These are phyloP conservation scores for Cataglyphis rosenhaueri DNA, from an alignment of 2,888 invertebrate species.

Conservation along the genomic window DNA sequence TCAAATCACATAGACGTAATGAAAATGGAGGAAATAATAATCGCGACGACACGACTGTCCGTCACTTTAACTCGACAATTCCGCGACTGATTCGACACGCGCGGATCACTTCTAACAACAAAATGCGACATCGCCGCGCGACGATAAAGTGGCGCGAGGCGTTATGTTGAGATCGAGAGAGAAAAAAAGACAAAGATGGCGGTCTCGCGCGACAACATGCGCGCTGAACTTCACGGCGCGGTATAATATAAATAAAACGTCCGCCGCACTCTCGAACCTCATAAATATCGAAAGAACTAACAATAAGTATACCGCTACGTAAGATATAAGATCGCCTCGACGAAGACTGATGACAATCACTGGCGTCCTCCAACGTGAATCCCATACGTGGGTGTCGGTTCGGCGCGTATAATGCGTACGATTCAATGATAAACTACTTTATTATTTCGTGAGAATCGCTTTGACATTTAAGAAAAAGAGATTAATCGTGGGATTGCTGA, in stretches of 20 bases:
- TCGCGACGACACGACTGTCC: neutral
- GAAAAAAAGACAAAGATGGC: conserved; percentile 35
- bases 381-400: neutral
- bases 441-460: neutral
- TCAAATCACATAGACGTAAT: neutral
- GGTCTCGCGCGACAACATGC: conserved; percentile 34
- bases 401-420: neutral
- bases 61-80: neutral
- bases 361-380: neutral
- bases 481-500: conserved; percentile 29
- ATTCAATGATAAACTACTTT: conserved; percentile 9
- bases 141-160: neutral
- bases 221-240: conserved; percentile 36
- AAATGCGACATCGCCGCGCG: neutral
- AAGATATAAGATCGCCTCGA: conserved; percentile 32
- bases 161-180: neutral
- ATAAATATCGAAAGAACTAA: conserved; percentile 38
- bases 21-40: neutral
- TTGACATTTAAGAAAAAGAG: conserved; percentile 27
- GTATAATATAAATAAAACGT: conserved; percentile 3
- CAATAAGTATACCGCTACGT: conserved; percentile 19
- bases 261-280: neutral
- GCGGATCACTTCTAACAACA: neutral
- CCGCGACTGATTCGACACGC: neutral
- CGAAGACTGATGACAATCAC: neutral